Percentiles rank a stretch among this genome's conserved stretches.
phyloP scores from a whole-genome alignment of 2,797 vertebrate genomes.

The Coregonus sp. region DNA sequence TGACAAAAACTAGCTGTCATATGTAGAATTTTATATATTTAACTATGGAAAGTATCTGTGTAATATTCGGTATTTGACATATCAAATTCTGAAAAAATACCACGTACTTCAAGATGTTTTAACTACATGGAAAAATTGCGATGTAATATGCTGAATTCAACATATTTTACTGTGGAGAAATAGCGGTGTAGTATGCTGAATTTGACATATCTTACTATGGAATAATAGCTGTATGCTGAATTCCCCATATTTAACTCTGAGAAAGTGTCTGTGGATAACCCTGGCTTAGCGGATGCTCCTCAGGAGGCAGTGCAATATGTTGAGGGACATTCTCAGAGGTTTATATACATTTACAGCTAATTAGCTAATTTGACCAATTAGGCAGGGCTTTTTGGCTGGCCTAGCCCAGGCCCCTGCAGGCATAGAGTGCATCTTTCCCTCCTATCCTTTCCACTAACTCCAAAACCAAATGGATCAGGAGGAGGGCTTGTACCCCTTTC shows the following conservation, averaged over 20 bases:
- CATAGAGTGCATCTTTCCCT: slow-evolving; percentile 14
- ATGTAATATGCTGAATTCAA: background rate
- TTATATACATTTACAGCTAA: slow-evolving; percentile 19
- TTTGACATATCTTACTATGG: background rate
- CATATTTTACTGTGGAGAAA: background rate
- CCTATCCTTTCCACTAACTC: slow-evolving; percentile 11
- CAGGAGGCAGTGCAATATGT: slow-evolving; percentile 17
- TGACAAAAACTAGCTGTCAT: background rate
- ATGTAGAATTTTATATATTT: background rate
- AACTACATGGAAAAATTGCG: background rate
- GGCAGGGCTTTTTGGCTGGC: slow-evolving; percentile 8
- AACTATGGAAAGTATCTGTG: background rate
- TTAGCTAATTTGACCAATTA: slow-evolving; percentile 32
- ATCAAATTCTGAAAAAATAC: background rate
- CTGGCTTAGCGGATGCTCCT: background rate
- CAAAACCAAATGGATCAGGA: slow-evolving; percentile 31
- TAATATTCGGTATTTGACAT: background rate
- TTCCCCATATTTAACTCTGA: background rate
- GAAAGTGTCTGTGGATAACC: background rate
- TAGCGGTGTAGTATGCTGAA: background rate
- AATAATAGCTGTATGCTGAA: background rate
- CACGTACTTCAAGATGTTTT: background rate
- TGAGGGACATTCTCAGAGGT: slow-evolving; percentile 16
- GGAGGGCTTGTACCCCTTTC: slow-evolving; percentile 50
- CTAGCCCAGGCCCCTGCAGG: slow-evolving; percentile 7